Percentiles rank a stretch among this genome's conserved stretches.
Conservation (phyloP, 2,888 invertebrate genomes). For the Papilio protenor region DNA sequence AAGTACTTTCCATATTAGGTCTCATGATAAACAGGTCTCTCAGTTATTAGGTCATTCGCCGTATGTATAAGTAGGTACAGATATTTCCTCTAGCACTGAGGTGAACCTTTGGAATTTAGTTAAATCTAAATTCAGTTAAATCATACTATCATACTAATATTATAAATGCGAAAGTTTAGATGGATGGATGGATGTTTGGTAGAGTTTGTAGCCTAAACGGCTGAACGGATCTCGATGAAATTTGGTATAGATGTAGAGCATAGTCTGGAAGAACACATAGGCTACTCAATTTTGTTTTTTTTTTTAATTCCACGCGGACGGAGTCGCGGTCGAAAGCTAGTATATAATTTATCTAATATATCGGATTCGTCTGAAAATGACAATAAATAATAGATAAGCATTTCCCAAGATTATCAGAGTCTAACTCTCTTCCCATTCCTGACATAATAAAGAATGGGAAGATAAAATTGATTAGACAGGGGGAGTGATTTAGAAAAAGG, state of each 20-base stretch:
- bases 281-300: no score
- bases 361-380: not conserved
- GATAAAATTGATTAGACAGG: not conserved
- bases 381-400: not conserved
- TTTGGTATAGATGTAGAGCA: no score
- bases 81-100: not conserved
- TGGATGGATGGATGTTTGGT: no score
- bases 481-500: not conserved
- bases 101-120: not conserved
- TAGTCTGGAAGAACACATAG: no score
- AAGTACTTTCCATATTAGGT: not conserved
- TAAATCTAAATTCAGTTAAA: not conserved
- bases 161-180: no score
- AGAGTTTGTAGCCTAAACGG: no score
- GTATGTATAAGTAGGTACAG: not conserved
- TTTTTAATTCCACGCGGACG: no score
- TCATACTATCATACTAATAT: no score
- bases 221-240: no score
- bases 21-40: slow-evolving; percentile 9
- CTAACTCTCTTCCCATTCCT: not conserved
- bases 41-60: not conserved
- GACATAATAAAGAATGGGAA: not conserved
- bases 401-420: not conserved
- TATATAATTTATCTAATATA: no score
- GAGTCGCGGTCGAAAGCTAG: no score